phyloP scores from a whole-genome alignment of 2,113 vertebrate species.

The Sapajus apella region DNA sequence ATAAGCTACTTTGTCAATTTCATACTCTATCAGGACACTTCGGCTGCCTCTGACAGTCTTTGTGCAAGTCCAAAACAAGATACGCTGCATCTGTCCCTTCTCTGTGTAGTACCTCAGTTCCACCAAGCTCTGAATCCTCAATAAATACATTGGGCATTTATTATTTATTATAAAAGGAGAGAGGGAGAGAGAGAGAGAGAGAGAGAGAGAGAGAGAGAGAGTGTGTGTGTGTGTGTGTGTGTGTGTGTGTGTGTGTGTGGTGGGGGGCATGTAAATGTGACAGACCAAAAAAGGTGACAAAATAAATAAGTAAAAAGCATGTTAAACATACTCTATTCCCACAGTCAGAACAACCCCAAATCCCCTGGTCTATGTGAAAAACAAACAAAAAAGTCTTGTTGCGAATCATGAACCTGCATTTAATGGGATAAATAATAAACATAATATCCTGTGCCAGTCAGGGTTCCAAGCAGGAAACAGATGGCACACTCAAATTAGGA shows the following conservation, averaged over 20 bases:
- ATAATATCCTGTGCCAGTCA: slow-evolving; percentile 50
- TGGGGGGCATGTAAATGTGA: not conserved
- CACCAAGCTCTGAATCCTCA: not conserved
- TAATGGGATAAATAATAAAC: slow-evolving; percentile 67
- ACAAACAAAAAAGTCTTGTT: slow-evolving; percentile 34
- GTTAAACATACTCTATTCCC: not conserved
- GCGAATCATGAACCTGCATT: slow-evolving; percentile 38
- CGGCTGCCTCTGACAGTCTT: not conserved
- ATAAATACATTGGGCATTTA: not conserved
- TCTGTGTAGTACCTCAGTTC: not conserved
- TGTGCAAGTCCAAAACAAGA: not conserved
- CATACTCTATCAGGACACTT: not conserved
- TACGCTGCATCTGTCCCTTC: not conserved
- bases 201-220: too few relatives aligned
- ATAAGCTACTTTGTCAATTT: not conserved
- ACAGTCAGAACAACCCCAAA: not conserved
- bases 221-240: not conserved
- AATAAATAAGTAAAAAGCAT: not conserved
- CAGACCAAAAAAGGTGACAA: not conserved
- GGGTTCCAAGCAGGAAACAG: slow-evolving; percentile 58
- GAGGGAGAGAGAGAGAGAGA: too few relatives aligned
- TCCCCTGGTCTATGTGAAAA: slow-evolving; percentile 11
- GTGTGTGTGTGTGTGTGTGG: not conserved
- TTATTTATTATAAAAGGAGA: not conserved
- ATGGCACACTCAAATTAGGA: slow-evolving; percentile 56